phyloP scores from a whole-genome alignment of 2,113 vertebrate genomes.

The Plestiodon gilberti region DNA sequence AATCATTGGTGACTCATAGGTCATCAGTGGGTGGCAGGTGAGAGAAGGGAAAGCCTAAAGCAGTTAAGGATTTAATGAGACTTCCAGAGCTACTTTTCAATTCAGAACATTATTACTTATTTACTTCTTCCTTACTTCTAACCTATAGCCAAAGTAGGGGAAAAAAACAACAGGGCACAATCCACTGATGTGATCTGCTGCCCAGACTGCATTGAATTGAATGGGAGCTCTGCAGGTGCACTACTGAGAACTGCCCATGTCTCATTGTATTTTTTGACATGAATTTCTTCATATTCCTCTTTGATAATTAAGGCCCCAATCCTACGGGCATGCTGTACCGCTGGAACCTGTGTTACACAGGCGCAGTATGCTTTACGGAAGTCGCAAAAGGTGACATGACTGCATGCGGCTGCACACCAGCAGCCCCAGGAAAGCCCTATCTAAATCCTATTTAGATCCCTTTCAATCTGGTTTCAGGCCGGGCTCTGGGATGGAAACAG shows the following conservation, averaged over 20 bases:
- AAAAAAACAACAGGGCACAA: slow-evolving; percentile 18
- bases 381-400: no score
- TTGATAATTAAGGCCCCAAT: not conserved
- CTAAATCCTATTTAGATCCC: no score
- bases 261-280: slow-evolving; percentile 11
- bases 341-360: no score
- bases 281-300: not conserved
- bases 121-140: slow-evolving; percentile 80
- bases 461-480: no score
- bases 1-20: slow-evolving; percentile 94
- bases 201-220: not conserved
- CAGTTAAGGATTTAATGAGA: slow-evolving; percentile 87
- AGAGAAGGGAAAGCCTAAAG: slow-evolving; percentile 87
- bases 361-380: no score
- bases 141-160: slow-evolving; percentile 62
- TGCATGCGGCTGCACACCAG: no score
- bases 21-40: slow-evolving; percentile 93
- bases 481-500: no score
- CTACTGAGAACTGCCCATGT: not conserved
- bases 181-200: not conserved
- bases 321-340: no score
- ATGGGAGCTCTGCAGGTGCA: not conserved
- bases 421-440: no score
- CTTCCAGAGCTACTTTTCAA: slow-evolving; percentile 76
- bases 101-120: slow-evolving; percentile 73